phyloP scores from a whole-genome alignment of 2,888 invertebrate genomes.

The Euphydryas editha region DNA sequence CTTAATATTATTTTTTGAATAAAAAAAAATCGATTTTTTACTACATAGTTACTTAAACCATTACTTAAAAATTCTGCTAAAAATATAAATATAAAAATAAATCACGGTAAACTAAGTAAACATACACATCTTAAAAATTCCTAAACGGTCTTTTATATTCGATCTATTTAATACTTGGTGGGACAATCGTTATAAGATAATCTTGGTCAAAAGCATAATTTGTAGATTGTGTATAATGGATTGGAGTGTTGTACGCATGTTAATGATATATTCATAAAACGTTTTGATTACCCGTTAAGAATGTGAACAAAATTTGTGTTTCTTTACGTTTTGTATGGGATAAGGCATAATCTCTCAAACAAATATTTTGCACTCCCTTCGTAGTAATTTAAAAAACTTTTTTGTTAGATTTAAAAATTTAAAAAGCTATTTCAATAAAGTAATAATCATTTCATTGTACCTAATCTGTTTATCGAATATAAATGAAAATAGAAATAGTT shows the following conservation, averaged over 20 bases:
- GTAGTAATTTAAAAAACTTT: too few species aligned
- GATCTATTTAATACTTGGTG: slow-evolving; percentile 41
- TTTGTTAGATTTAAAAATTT: too few species aligned
- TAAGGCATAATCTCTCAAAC: neutral
- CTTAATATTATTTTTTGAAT: too few species aligned
- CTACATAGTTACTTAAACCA: too few species aligned
- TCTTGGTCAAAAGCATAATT: slow-evolving; percentile 62
- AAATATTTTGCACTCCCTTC: neutral
- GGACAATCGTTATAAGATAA: slow-evolving; percentile 61
- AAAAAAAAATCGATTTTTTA: too few species aligned
- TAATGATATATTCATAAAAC: slow-evolving; percentile 56
- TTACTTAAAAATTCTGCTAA: too few species aligned
- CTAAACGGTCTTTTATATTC: neutral
- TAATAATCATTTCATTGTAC: too few species aligned
- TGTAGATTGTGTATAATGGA: slow-evolving; percentile 72
- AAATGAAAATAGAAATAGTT: too few species aligned
- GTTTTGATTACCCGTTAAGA: slow-evolving; percentile 28
- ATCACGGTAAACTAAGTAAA: neutral
- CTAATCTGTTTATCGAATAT: too few species aligned
- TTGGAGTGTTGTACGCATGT: slow-evolving; percentile 67
- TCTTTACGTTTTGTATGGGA: neutral
- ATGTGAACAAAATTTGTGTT: slow-evolving; percentile 1
- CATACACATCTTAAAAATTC: neutral
- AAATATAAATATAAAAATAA: too few species aligned
- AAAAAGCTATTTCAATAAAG: too few species aligned